Evolutionary conservation across 2,888 invertebrate genomes (phyloP).

Genomic region (Pollenia angustigena): DNA sequence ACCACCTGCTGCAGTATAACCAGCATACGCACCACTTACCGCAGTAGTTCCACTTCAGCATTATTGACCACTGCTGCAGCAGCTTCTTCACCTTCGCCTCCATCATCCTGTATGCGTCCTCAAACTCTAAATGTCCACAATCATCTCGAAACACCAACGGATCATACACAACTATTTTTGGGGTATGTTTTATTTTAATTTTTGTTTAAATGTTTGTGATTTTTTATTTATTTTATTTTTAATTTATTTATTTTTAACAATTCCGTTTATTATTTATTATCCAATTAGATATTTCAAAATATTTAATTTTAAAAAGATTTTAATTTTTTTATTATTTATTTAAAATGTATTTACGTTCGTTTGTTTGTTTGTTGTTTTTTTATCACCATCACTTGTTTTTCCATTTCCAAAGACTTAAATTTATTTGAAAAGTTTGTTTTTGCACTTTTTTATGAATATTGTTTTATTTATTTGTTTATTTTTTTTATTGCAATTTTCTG

Average conservation of each 20-base stretch:
- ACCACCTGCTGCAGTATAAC: constrained; percentile 67
- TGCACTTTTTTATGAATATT: constrained; percentile 40
- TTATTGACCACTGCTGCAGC: constrained; percentile 73
- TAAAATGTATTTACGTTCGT: not conserved
- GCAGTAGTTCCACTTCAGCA: constrained; percentile 82
- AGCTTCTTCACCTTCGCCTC: constrained; percentile 58
- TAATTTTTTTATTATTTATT: constrained; percentile 25
- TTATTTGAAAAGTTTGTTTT: constrained; percentile 20
- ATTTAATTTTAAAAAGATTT: not conserved
- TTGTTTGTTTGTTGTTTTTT: not conserved
- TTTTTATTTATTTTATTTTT: constrained; percentile 66
- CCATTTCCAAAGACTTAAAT: constrained; percentile 47
- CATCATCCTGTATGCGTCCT: constrained; percentile 77
- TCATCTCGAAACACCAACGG: constrained; percentile 81
- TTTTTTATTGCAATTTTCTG: constrained; percentile 41
- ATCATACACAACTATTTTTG: constrained; percentile 83
- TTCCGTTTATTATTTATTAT: constrained; percentile 36
- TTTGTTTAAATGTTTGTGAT: constrained; percentile 70
- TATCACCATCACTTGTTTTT: constrained; percentile 36
- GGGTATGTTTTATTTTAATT: constrained; percentile 80
- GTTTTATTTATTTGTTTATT: constrained; percentile 34
- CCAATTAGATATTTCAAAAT: constrained; percentile 28
- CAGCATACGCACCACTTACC: constrained; percentile 75
- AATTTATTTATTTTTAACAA: constrained; percentile 54
- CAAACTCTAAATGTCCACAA: constrained; percentile 83